Percentiles rank a stretch among this genome's conserved stretches.
These are phyloP conservation scores for Aphis gossypii DNA, from an alignment of 1,140 invertebrate genomes.

Conservation along the genomic window DNA sequence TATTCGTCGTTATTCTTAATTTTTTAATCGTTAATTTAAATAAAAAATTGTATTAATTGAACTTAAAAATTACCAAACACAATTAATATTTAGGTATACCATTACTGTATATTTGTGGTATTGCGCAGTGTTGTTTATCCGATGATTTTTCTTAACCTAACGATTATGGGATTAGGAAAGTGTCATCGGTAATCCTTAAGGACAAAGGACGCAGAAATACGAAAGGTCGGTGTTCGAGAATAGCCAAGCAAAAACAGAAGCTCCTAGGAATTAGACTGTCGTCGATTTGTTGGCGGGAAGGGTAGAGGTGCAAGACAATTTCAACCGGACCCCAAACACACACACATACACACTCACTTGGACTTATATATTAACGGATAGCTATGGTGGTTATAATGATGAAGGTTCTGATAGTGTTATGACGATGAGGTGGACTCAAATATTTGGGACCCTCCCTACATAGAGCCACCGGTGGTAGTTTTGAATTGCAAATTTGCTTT, in stretches of 20 bases:
- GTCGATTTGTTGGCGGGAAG: not conserved
- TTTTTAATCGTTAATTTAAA: not conserved
- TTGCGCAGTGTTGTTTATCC: not conserved
- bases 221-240: constrained; percentile 17
- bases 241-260: constrained; percentile 31
- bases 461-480: not conserved
- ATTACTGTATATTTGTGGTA: not conserved
- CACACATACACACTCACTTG: not conserved
- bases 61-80: not conserved
- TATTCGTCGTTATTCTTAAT: not conserved
- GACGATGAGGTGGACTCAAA: not conserved
- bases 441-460: not conserved
- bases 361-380: constrained; percentile 29
- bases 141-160: not conserved
- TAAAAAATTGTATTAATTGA: not conserved
- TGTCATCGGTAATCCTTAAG: constrained; percentile 4
- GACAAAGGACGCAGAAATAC: not conserved
- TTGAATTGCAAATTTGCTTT: constrained; percentile 51
- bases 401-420: not conserved
- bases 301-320: constrained; percentile 27
- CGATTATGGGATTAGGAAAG: not conserved
- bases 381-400: no score
- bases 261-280: constrained; percentile 46
- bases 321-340: not conserved
- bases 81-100: not conserved